Evolutionary conservation across 2,113 vertebrate genomes (phyloP).

Genomic region (Xenopus borealis): DNA sequence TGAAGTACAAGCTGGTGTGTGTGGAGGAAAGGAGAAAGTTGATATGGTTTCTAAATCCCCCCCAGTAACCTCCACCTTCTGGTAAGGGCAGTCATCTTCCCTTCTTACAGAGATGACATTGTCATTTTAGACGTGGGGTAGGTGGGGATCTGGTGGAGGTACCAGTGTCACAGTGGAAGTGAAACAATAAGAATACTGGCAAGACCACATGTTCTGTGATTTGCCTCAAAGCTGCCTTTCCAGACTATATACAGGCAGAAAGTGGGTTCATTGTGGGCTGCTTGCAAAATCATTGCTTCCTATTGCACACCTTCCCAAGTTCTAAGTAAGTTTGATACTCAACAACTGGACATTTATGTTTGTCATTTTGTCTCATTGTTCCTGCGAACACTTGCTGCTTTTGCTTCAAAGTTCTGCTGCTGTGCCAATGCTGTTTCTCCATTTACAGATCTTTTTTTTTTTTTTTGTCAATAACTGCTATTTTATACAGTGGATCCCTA

Average conservation of each 20-base stretch:
- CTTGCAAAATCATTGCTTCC: neutral
- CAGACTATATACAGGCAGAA: neutral
- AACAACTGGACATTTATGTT: neutral
- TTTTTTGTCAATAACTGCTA: neutral
- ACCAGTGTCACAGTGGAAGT: neutral
- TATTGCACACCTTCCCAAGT: neutral
- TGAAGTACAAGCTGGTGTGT: constrained; percentile 1
- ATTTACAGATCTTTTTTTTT: neutral
- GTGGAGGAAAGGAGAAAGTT: too few species aligned
- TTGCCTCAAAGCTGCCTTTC: neutral
- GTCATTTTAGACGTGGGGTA: neutral
- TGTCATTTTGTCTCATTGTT: neutral
- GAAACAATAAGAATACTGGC: neutral
- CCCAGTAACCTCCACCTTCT: too few species aligned
- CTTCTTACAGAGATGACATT: neutral
- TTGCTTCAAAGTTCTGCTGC: neutral
- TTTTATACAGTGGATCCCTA: neutral
- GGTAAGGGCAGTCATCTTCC: too few species aligned
- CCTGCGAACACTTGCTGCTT: neutral
- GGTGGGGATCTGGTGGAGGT: neutral
- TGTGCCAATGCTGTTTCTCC: neutral
- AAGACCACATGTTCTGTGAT: neutral
- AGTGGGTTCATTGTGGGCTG: neutral
- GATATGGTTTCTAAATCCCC: too few species aligned
- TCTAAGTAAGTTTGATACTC: neutral